Evolutionary conservation across 37 sponge, comb jelly and placozoan genomes (phyloP), one percentile per base, ranked within the genome.

Genomic region (Halisarca cf. caerulea): DNA sequence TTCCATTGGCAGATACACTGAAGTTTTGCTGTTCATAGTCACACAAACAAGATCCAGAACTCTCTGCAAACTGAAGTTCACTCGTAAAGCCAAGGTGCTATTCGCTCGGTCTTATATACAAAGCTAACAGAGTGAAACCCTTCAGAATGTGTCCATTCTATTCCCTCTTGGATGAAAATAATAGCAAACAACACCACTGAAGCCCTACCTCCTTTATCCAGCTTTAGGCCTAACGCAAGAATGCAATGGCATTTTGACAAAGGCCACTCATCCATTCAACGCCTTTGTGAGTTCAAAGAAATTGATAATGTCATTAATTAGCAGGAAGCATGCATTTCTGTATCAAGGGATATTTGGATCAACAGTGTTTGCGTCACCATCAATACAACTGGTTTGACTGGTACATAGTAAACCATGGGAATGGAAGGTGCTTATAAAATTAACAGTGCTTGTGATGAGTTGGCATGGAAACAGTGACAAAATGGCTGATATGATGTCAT

Each of bases 291-390:
- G 6, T 6, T 47, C 11, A 6, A 47, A 47, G 11, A 11, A 47
- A 41, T 38, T 43, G 45, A 21, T 74, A 74, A 74, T 74, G 24
- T n/a, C 77, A 74, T 74, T 74, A 41, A 74, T 74, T 74, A 74
- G 45, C 42, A 74, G 77, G 38, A n/a, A 36, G 45, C 24, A 43
- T 2, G 30, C 9, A 30, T 7, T 30, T 68, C 11, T 68, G n/a
- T 68, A 68, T 68, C 32, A 32, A 24, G 17, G 30, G n/a, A 30
- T 68, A 68, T 30, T 30, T 7, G 20, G 15, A 20, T 7, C 4
- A 27, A 7, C 9, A 68, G 35, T 62, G 64, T 62, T 23, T 68
- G 69, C 30, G 34, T 68, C 69, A 68, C 33, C 30, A 34, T 18
- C 30, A 27, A 28, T 8, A 68, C 35, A 68, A 68, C 7, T 30